Evolutionary conservation across 1,140 invertebrate species (phyloP).

Genomic region (Brachionus angularis): DNA sequence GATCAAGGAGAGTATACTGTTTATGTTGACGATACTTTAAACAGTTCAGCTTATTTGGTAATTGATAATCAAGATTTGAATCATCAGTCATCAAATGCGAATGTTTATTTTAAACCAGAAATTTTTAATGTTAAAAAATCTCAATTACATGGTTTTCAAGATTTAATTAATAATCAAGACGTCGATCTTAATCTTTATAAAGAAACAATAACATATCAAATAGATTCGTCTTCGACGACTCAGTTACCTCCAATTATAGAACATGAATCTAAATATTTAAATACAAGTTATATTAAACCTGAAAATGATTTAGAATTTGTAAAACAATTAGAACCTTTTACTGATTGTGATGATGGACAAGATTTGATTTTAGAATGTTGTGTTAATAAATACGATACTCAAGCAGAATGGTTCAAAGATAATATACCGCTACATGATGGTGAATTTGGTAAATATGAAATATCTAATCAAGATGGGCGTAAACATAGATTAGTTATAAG

Average conservation of each 20-base stretch:
- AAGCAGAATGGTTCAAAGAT: conserved; percentile 19
- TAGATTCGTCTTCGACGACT: no score
- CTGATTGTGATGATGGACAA: background rate
- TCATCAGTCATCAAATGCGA: no score
- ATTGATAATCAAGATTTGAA: background rate
- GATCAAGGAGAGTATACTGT: conserved; percentile 44
- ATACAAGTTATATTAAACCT: no score
- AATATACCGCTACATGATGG: background rate
- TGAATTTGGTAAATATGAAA: background rate
- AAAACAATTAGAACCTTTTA: background rate
- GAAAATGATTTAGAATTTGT: conserved; percentile 36
- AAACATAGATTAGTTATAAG: conserved; percentile 13
- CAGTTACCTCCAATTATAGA: no score
- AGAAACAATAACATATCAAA: no score
- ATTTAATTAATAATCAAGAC: background rate
- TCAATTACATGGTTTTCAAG: conserved; percentile 19
- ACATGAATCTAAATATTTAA: no score
- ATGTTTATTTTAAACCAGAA: conserved; percentile 16
- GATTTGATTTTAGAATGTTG: conserved; percentile 34
- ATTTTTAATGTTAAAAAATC: conserved; percentile 16
- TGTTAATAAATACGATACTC: background rate
- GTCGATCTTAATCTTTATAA: no score
- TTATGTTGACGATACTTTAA: background rate
- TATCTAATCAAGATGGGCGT: background rate
- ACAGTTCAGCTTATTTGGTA: background rate